phyloP scores from a whole-genome alignment of 2,113 vertebrate species.

The Lycocorax pyrrhopterus region DNA sequence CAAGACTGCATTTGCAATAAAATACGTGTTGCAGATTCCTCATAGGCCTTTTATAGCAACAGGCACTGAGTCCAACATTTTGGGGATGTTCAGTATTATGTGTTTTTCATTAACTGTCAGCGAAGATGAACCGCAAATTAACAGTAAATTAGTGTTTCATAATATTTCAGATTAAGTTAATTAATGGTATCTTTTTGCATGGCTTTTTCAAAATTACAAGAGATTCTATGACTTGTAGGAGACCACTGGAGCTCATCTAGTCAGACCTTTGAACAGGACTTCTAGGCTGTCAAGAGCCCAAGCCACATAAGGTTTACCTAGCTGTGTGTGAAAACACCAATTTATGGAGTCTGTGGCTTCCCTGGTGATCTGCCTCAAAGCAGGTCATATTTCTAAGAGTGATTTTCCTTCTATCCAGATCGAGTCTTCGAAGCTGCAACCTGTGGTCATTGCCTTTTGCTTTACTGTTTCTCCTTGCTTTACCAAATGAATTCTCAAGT shows the following conservation, averaged over 20 bases:
- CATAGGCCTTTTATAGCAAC: background rate
- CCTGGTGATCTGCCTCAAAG: background rate
- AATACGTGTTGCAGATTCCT: background rate
- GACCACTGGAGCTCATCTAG: background rate
- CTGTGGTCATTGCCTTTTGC: background rate
- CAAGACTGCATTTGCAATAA: background rate
- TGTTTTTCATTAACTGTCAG: background rate
- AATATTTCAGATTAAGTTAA: background rate
- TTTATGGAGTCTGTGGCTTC: background rate
- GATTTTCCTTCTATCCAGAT: background rate
- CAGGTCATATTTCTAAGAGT: background rate
- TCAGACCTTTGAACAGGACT: background rate
- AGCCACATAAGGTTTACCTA: background rate
- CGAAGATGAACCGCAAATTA: background rate
- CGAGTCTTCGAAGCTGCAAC: background rate
- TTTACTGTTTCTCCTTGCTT: background rate
- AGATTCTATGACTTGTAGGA: background rate
- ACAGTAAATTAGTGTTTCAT: background rate
- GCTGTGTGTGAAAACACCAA: accelerated
- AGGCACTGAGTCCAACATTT: background rate
- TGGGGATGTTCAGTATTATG: background rate
- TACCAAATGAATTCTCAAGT: background rate
- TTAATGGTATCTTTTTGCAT: background rate
- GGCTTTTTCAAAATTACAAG: background rate
- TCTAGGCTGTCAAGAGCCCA: background rate